Evolutionary conservation across 2,113 vertebrate species (phyloP), one percentile per base, ranked within the genome.

Genomic region (Microtus pennsylvanicus): DNA sequence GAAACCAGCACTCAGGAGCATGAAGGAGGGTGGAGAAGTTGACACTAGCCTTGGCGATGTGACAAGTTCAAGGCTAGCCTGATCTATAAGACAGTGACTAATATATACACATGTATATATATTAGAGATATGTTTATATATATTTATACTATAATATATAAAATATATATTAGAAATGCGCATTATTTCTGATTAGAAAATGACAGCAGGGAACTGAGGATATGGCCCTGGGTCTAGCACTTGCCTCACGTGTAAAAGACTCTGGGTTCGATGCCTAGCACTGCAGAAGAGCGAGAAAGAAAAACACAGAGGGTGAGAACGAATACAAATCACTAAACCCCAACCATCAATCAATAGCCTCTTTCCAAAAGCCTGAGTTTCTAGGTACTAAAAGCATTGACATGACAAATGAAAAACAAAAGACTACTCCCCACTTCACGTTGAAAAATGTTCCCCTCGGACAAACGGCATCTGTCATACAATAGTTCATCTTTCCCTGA

Each of bases 401-500:
- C 90, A 89, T 58, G 72, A 74, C 52, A 94, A 86, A 67, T 67
- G 58, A 89, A 63, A 94, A 96, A 50, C 50, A 67, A 96, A 91
- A 63, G 70, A 42, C 86, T 45, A 52, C 21, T 94, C 67, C 28
- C 13, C 63, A 55, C 50, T 92, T 94, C 87, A 94, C 26, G 45
- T 55, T 95, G 63, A 3, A 55, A 95, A 92, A 94, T 58, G 16
- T 77, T 87, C 42, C 69, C 92, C 93, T 70, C 78, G 63, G 95
- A 92, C 88, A 93, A 89, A 87, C 13, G 83, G 0, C 52, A 78
- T 65, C 35, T 91, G 30, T 72, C 87, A 92, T 28, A 72, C 96
- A 47, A 93, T 47, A 96, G n/a, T 96, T 94, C 63, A 93, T 87
- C 93, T 94, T 87, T 89, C 42, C n/a, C 74, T 94, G 91, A 87